Base-by-base conservation (phyloP, 1,140 invertebrate genomes). In the Drosophila baimaii region DNA sequence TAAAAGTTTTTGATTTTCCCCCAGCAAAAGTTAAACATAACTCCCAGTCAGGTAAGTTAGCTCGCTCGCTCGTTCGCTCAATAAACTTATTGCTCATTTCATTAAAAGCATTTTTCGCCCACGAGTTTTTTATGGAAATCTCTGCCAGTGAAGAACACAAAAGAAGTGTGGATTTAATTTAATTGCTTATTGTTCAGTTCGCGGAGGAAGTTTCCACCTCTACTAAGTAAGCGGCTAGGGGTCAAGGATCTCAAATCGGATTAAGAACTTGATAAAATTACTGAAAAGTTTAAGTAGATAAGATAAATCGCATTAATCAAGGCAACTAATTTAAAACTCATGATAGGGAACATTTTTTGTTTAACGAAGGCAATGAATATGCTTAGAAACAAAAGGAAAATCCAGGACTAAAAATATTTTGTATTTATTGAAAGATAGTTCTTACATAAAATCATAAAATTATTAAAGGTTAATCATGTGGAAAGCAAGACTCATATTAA, bases 1-100 rank as follows among this genome's bases (percentile, higher is more conserved):
- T 35, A 57, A 71, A 71, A 70, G 68, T 70, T 71, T 70, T 25
- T 37, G 31, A 71, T 70, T 70, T 70, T n/a, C n/a, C 6, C 17
- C 62, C 21, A 55, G 55, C 43, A 70, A 82, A 81, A 85, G 75
- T 73, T 81, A 66, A 81, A 68, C 63, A 56, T 79, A 81, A 81
- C 70, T 58, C 76, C 21, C 39, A 7, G 44, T 43, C 31, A 69
- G 65, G 62, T 88, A 68, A 78, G 62, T 58, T 55, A 70, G 56
- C 35, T 64, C 25, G 57, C 79, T 70, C 73, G 49, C 63, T 64
- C 25, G 57, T 81, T 70, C 73, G 49, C 63, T 46, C 57, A 56
- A 77, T 77, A 66, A 85, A 27, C 73, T 74, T 86, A 51, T 62
- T 69, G 51, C 19, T 86, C 78, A 82, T 71, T 79, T 64, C 63